Evolutionary conservation across 2,113 vertebrate species (phyloP).

Genomic region (Callospermophilus lateralis): DNA sequence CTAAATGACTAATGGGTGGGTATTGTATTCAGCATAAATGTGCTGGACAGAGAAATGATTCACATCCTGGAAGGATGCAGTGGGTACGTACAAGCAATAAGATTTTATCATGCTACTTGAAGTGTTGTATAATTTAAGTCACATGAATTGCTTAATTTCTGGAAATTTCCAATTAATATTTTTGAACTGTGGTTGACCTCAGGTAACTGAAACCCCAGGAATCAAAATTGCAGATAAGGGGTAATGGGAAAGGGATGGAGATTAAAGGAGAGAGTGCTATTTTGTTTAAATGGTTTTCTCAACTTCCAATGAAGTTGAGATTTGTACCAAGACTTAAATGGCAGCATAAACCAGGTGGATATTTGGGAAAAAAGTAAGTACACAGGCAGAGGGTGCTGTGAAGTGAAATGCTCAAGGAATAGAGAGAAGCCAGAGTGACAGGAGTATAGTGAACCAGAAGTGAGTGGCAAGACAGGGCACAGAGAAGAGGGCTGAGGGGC

Average conservation of each 20-base stretch:
- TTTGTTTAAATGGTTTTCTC: neutral
- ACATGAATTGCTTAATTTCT: neutral
- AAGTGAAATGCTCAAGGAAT: neutral
- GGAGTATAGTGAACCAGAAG: neutral
- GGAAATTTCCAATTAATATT: neutral
- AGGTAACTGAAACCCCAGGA: neutral
- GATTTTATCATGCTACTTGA: neutral
- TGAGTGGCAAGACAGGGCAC: accelerated
- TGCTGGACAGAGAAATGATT: neutral
- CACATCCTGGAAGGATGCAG: neutral
- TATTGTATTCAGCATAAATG: neutral
- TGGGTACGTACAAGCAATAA: no score
- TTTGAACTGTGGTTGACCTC: neutral
- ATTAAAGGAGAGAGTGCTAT: neutral
- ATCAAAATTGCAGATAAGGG: neutral
- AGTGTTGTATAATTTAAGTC: neutral
- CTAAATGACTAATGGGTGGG: neutral
- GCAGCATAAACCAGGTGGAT: neutral
- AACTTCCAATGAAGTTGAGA: neutral
- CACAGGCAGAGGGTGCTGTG: neutral
- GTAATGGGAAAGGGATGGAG: neutral
- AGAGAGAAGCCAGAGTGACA: neutral
- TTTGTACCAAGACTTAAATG: neutral
- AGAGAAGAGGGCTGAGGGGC: neutral
- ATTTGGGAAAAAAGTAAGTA: neutral